Evolutionary conservation across 2,797 vertebrate genomes (phyloP).

Genomic region (Chelonia mydas): DNA sequence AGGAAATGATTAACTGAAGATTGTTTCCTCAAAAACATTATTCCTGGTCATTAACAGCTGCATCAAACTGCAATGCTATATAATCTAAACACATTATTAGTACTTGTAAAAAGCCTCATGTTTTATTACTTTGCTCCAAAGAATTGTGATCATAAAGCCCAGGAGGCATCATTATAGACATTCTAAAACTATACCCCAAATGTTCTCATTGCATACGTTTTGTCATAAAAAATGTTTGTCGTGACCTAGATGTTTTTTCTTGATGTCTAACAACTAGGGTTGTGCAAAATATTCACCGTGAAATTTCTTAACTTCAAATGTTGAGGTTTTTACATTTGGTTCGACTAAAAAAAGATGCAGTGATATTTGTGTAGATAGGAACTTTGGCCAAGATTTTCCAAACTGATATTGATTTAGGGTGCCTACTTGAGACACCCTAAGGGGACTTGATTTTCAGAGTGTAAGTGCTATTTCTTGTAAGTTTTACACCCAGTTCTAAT

Average conservation of each 20-base stretch:
- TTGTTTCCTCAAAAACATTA: slow-evolving; percentile 83
- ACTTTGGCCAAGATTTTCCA: background rate
- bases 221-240: slow-evolving; percentile 54
- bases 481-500: background rate
- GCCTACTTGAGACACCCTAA: background rate
- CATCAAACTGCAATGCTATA: slow-evolving; percentile 70
- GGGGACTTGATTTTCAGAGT: background rate
- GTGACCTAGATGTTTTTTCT: slow-evolving; percentile 26
- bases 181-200: slow-evolving; percentile 56
- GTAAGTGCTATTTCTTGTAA: background rate
- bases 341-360: background rate
- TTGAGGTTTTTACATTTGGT: slow-evolving; percentile 39
- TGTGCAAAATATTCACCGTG: slow-evolving; percentile 28
- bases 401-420: background rate
- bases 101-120: slow-evolving; percentile 76
- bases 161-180: slow-evolving; percentile 69
- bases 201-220: slow-evolving; percentile 54
- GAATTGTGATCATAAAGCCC: slow-evolving; percentile 66
- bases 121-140: slow-evolving; percentile 76
- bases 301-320: slow-evolving; percentile 43
- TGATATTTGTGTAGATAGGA: background rate
- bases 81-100: slow-evolving; percentile 73
- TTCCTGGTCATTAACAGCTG: slow-evolving; percentile 82
- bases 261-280: slow-evolving; percentile 41
- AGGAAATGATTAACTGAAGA: slow-evolving; percentile 85